Base-by-base conservation (phyloP, 35 echinoderm and acorn worm genomes). In the Anneissia japonica region DNA sequence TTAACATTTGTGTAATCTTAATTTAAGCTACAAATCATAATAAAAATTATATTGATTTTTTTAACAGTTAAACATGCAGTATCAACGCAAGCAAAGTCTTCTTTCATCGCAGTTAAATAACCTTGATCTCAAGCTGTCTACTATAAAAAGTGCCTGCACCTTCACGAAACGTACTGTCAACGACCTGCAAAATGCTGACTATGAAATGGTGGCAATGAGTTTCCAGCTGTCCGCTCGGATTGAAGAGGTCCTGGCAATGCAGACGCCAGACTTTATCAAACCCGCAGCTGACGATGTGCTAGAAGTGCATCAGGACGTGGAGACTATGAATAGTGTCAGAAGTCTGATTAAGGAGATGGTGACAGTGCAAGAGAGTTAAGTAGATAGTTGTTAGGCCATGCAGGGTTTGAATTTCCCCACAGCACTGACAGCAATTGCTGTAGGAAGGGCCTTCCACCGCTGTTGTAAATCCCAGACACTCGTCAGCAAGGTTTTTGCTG, bases 191-290 rank as follows among this genome's bases (percentile, higher is more conserved):
- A 39, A 10, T 21, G 35, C 79, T 10, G 79, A 81, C 31, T 81
- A 81, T 37, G 79, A 81, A 26, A 81, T 81, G n/a, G 79, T 81
- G 17, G 79, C 79, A 4, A 39, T 39, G n/a, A 81, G 79, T 40
- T 38, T 38, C 23, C 79, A 81, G 79, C 30, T 81, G 23, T 36
- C 79, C 4, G 79, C 79, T 1, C 7, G 79, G 17, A 36, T 81
- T 36, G 79, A 81, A 26, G 79, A 81, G 36, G 35, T 81, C 0
- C 35, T 81, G 4, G 34, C 79, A 0, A 39, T 81, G 2, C 32
- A 30, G 3, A 39, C 35, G 6, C 79, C 35, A 3, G 35, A 81
- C 37, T 17, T 37, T n/a, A 39, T 39, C 38, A 39, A 81, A 39
- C 79, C 79, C 0, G 79, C 30, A 3, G 37, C 9, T 3, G 30